Evolutionary conservation across 2,888 invertebrate genomes (phyloP), one percentile per base, ranked within the genome.

Genomic region (Tipula unca): DNA sequence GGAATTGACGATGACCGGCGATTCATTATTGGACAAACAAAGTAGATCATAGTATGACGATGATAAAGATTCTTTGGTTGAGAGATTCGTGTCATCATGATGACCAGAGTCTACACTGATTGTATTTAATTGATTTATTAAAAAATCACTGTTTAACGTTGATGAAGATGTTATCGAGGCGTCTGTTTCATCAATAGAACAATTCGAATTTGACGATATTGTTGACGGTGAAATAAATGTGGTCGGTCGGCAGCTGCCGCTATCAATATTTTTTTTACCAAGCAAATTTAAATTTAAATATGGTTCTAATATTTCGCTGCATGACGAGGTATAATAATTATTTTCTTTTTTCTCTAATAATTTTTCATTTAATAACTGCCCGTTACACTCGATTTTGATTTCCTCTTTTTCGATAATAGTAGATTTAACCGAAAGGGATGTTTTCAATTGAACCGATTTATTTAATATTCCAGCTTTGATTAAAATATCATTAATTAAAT

Each of bases 391-490:
- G 35, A 95, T 94, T 0, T 94, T 94, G 87, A 95, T 93, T 89
- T 94, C 94, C 89, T 95, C 95, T 87, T 93, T 94, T 86, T 94
- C 94, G 69, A 94, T 93, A 84, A 94, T 93, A 85, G 94, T 94
- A 25, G 94, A 94, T 89, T 94, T 94, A 1, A 95, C 94, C 88
- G 94, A 94, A 87, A 95, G 90, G 85, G 94, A 94, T 69, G 95
- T 94, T 90, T 95, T 95, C 87, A 95, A 90, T 87, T 94, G 93
- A 1, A 95, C 94, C 20, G 95, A 94, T 82, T 94, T 94, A 88
- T 93, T 93, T 86, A 94, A 89, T 86, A 94, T 92, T 17, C 94
- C 94, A 85, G 94, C 94, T 87, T 93, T 92, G 88, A 93, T 93
- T 85, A 95, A 91, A 86, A 95, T 91, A 88, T 94, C 93, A 89